phyloP scores from a whole-genome alignment of 1,140 invertebrate species.

The Paralvinella palmiformis region DNA sequence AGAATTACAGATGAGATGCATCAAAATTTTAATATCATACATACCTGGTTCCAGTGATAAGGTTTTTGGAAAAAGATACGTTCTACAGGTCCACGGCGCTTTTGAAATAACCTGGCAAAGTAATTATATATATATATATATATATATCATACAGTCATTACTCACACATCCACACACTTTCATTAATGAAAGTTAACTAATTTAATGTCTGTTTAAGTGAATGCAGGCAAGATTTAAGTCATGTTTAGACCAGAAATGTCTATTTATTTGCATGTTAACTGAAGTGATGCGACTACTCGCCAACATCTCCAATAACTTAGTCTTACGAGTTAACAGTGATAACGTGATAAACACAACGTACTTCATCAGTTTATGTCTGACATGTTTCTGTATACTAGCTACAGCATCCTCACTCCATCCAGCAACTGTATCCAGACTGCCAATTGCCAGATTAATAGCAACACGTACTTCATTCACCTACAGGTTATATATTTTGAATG shows the following conservation, averaged over 20 bases:
- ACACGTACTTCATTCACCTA: conserved; percentile 32
- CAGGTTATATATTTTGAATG: neutral
- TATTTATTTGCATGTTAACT: neutral
- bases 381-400: conserved; percentile 31
- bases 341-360: conserved; percentile 21
- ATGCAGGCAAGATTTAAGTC: neutral
- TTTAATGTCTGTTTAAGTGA: neutral
- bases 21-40: too few relatives aligned
- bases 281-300: neutral
- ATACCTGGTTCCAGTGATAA: too few relatives aligned
- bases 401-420: conserved; percentile 34
- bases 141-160: neutral
- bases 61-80: too few relatives aligned
- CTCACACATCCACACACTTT: neutral
- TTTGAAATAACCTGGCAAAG: conserved; percentile 4
- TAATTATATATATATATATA: neutral
- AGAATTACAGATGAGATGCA: too few relatives aligned
- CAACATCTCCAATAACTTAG: neutral
- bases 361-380: conserved; percentile 34
- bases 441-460: conserved; percentile 40
- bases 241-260: neutral
- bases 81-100: neutral
- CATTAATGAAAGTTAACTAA: neutral
- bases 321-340: neutral
- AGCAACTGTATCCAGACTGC: conserved; percentile 28